Base-by-base conservation (phyloP, 2,888 invertebrate genomes). In the Tribolium freemani region DNA sequence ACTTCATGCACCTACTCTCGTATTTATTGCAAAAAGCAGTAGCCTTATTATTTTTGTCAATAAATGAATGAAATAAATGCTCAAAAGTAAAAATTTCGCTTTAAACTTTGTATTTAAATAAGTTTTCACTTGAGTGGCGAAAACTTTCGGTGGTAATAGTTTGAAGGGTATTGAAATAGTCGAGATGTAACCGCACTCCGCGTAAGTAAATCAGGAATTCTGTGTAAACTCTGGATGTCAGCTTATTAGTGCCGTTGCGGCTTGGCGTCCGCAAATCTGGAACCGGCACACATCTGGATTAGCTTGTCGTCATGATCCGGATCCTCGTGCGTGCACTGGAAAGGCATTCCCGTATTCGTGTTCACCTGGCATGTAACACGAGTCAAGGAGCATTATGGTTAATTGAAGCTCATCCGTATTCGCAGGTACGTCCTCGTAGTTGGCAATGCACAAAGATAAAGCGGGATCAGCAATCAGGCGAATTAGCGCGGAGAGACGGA, bases 391-490 rank as follows among this genome's bases (percentile, higher is more conserved):
- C 82, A 82, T 81, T 83, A 83, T 83, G 83, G 84, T 83, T 84
- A 84, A 84, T 84, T 84, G 83, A 84, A 84, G 83, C 81, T 81
- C 83, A 82, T 83, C 81, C 83, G 81, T 79, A 83, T 82, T 78
- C 81, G 79, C 78, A 83, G 83, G 83, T 83, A 79, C 80, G 79
- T 77, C 78, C 80, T 81, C 80, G 75, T 48, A 78, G 78, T 78
- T 80, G 77, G 80, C 77, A 77, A 70, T 83, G 83, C 83, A 83
- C 84, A 84, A 83, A 83, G 85, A 85, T 84, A 85, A 84, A 84
- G 81, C 83, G 75, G 80, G 80, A 83, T 84, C 82, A 81, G 84
- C 84, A 84, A 85, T 85, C 84, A 84, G 83, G 84, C 83, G 85
- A 84, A 85, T 85, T 82, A 79, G 78, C 77, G 77, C 74, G 69